Conservation (phyloP, 2,797 vertebrate genomes). For the Sphenodon punctatus region DNA sequence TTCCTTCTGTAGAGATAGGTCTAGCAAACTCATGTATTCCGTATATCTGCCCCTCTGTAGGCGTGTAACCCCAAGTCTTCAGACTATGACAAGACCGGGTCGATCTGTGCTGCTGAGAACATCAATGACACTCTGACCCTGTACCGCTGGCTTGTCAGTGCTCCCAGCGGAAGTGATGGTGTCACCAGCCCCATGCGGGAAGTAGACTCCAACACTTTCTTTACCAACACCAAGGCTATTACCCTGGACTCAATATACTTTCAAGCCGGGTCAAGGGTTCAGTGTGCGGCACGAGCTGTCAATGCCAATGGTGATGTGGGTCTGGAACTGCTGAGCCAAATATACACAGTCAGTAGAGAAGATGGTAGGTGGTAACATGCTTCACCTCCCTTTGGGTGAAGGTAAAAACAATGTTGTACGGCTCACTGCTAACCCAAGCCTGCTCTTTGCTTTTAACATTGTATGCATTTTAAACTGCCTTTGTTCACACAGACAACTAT, state of each 20-base stretch:
- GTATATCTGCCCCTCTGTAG: constrained; percentile 53
- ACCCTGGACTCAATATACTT: constrained; percentile 87
- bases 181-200: constrained; percentile 87
- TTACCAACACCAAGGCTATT: constrained; percentile 86
- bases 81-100: constrained; percentile 87
- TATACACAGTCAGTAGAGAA: constrained; percentile 78
- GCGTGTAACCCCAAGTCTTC: constrained; percentile 87
- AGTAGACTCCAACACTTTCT: constrained; percentile 86
- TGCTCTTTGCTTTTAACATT: neutral
- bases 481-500: neutral
- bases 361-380: constrained; percentile 73
- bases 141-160: constrained; percentile 85
- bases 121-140: constrained; percentile 87
- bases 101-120: constrained; percentile 83
- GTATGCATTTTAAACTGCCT: neutral
- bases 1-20: neutral
- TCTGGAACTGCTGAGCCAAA: constrained; percentile 82
- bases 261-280: constrained; percentile 84
- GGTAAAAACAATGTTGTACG: neutral
- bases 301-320: constrained; percentile 82
- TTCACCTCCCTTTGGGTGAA: neutral
- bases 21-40: neutral
- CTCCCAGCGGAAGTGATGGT: constrained; percentile 81
- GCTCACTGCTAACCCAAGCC: neutral
- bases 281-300: constrained; percentile 83